Base-by-base conservation (phyloP, 2,888 invertebrate species). In the Amblyjoppa proteus region DNA sequence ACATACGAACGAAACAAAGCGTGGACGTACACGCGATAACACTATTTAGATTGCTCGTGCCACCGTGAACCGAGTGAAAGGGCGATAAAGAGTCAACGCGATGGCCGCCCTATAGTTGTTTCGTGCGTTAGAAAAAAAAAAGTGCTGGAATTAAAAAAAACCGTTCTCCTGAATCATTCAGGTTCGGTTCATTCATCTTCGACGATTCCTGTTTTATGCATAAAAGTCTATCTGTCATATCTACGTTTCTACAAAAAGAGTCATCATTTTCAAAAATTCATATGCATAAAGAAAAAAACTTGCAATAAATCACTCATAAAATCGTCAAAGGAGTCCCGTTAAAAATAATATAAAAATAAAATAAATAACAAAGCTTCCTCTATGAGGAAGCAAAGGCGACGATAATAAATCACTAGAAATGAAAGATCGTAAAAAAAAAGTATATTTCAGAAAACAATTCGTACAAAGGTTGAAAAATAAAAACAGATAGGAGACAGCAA, bases 41-140 rank as follows among this genome's bases (percentile, higher is more conserved):
- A 71, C 78, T 77, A 84, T 87, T 87, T 81, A 85, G 87, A 83
- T 87, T 86, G 79, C 64, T 81, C 81, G 80, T 75, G 78, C 53
- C 53, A 78, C 76, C 84, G 76, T 81, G 83, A 58, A 45, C 41
- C 58, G 16, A 78, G 31, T 31, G 78, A 78, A 28, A 53, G 56
- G 58, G 58, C 45, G 78, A 78, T 70, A 73, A 74, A 73, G 64
- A 56, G 41, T 74, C 73, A 56, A 38, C 74, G 51, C 53, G 31
- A 64, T 45, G 34, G 25, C 51, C 31, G 53, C 56, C n/a, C 25
- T 41, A 58, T 38, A 34, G 49, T 7, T n/a, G 25, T 31, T 56
- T 69, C 56, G 45, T 34, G 34, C 16, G 56, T 13, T 45, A 25
- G 53, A 20, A 58, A 20, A 70, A 38, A 56, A 31, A 56, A 56